A percentile compares a stretch with the other conserved stretches of the same genome.
Conservation (phyloP, 2,888 invertebrate species). For the Tenthredo mesomela region DNA sequence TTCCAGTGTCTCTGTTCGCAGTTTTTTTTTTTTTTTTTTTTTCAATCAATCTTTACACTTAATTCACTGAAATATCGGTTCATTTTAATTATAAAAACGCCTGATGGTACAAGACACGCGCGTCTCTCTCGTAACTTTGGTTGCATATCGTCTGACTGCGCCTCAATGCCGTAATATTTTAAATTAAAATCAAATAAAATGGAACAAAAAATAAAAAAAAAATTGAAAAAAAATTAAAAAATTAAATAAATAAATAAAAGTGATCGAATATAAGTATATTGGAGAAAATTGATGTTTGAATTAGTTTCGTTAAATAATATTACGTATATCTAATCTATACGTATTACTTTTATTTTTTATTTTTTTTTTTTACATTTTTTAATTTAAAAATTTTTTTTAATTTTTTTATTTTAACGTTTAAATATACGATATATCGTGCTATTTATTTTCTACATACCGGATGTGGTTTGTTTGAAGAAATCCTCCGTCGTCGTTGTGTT, state of each 20-base stretch:
- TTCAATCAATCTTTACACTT: background rate
- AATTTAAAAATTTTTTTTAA: background rate
- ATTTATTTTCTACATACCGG: constrained; percentile 49
- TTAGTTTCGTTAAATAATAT: too few relatives aligned
- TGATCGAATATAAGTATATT: too few relatives aligned
- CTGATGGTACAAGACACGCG: background rate
- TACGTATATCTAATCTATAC: too few relatives aligned
- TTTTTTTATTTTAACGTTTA: background rate
- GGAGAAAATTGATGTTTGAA: too few relatives aligned
- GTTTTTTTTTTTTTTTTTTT: background rate
- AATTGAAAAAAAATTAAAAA: too few relatives aligned
- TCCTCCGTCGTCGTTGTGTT: background rate
- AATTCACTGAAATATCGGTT: background rate
- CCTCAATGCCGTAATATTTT: background rate
- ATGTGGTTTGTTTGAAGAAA: constrained; percentile 50
- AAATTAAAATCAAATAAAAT: too few relatives aligned
- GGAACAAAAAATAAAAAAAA: too few relatives aligned
- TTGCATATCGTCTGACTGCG: background rate
- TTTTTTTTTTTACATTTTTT: background rate
- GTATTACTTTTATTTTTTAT: background rate
- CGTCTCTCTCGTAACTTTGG: background rate
- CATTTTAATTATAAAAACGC: background rate
- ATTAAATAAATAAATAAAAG: too few relatives aligned
- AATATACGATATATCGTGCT: background rate
- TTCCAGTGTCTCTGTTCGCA: too few relatives aligned